Percentiles rank a stretch among this genome's conserved stretches.
These are phyloP conservation scores for Meiosimyza decipiens DNA, from an alignment of 2,888 invertebrate genomes.

Conservation along the genomic window DNA sequence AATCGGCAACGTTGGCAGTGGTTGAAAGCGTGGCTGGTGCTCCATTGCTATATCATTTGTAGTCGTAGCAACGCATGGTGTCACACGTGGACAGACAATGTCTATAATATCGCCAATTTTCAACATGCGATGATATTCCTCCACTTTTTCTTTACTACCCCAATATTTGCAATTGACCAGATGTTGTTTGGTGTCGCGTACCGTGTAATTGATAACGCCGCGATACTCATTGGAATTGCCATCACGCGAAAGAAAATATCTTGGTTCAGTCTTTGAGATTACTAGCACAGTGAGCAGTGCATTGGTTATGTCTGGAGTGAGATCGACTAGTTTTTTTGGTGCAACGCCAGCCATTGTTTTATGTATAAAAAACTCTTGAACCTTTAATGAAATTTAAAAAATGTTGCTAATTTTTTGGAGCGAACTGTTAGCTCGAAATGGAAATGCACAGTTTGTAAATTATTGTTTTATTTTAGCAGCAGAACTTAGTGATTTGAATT, in stretches of 20 bases:
- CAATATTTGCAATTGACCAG: constrained; percentile 82
- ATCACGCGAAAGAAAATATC: constrained; percentile 59
- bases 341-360: constrained; percentile 33
- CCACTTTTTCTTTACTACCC: constrained; percentile 75
- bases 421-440: too few species aligned
- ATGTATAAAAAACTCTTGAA: too few species aligned
- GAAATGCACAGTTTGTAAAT: too few species aligned
- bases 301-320: constrained; percentile 41
- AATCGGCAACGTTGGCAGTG: constrained; percentile 75
- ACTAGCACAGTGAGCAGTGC: constrained; percentile 43
- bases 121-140: constrained; percentile 73
- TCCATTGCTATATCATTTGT: constrained; percentile 58
- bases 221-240: constrained; percentile 67
- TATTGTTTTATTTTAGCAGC: too few species aligned
- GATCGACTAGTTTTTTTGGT: constrained; percentile 41
- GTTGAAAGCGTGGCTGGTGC: constrained; percentile 70
- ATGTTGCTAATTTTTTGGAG: too few species aligned
- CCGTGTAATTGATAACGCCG: constrained; percentile 81
- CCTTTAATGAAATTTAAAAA: too few species aligned
- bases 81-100: constrained; percentile 73
- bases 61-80: constrained; percentile 69
- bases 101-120: constrained; percentile 79
- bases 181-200: constrained; percentile 78
- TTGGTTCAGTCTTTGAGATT: constrained; percentile 72
- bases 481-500: too few species aligned